Conservation (phyloP, 2,888 invertebrate genomes). For the Pyrrhia umbra region DNA sequence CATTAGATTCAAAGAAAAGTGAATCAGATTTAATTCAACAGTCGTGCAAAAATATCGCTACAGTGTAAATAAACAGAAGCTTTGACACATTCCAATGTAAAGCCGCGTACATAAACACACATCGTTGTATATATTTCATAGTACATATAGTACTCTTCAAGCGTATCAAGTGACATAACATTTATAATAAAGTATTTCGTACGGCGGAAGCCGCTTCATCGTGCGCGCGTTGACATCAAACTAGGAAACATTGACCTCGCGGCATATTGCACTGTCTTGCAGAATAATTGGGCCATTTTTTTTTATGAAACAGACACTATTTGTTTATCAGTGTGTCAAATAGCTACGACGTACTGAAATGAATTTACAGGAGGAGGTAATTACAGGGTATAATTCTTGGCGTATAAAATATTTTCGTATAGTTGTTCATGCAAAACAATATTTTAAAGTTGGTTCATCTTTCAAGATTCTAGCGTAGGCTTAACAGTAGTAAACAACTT, state of each 20-base stretch:
- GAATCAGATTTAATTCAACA: constrained; percentile 3
- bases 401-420: no score
- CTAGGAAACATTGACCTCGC: constrained; percentile 61
- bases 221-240: constrained; percentile 67
- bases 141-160: constrained; percentile 46
- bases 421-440: no score
- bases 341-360: neutral
- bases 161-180: constrained; percentile 72
- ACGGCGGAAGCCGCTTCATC: constrained; percentile 78
- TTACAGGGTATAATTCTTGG: no score
- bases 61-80: constrained; percentile 38
- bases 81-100: constrained; percentile 33
- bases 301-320: constrained; percentile 17
- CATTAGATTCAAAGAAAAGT: no score
- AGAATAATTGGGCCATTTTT: constrained; percentile 41
- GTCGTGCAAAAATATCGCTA: constrained; percentile 19
- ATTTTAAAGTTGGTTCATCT: no score
- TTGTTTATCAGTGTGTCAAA: constrained; percentile 50
- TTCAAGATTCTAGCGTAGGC: no score
- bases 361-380: neutral
- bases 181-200: constrained; percentile 60
- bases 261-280: constrained; percentile 43
- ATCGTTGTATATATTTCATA: constrained; percentile 14
- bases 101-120: constrained; percentile 22
- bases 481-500: no score